Evolutionary conservation across 2,797 vertebrate genomes (phyloP).

Genomic region (Aselliscus stoliczkanus): DNA sequence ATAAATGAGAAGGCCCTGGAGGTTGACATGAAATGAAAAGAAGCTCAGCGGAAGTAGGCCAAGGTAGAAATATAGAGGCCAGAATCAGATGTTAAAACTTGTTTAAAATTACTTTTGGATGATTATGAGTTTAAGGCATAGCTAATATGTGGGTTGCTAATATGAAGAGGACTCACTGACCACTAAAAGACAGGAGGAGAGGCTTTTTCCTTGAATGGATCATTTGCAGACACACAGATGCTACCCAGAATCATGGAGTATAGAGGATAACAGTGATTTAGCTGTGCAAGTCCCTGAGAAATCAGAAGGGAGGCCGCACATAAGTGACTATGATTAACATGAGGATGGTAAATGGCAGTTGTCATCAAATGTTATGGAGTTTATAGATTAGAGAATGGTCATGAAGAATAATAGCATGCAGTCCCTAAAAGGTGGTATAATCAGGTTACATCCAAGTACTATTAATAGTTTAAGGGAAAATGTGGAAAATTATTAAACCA

Average conservation of each 20-base stretch:
- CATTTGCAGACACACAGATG: not conserved
- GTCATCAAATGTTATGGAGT: not conserved
- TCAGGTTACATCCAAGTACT: not conserved
- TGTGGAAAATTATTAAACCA: not conserved
- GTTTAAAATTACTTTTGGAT: not conserved
- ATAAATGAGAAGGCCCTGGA: not conserved
- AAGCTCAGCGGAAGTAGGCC: not conserved
- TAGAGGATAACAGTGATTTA: not conserved
- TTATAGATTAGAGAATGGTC: not conserved
- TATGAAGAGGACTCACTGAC: not conserved
- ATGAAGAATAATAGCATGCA: not conserved
- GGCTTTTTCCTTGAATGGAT: not conserved
- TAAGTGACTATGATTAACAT: not conserved
- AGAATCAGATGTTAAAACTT: not conserved
- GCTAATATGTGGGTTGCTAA: not conserved
- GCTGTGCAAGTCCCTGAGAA: not conserved
- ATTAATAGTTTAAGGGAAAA: not conserved
- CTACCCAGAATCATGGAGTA: not conserved
- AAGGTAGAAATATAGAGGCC: not conserved
- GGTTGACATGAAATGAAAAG: not conserved
- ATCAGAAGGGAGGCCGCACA: not conserved
- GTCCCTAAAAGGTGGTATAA: not conserved
- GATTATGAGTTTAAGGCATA: not conserved
- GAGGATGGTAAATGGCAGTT: not conserved
- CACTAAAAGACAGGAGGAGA: not conserved